Conservation (phyloP, 2,113 vertebrate genomes). For the Chaetorhynchus papuensis region DNA sequence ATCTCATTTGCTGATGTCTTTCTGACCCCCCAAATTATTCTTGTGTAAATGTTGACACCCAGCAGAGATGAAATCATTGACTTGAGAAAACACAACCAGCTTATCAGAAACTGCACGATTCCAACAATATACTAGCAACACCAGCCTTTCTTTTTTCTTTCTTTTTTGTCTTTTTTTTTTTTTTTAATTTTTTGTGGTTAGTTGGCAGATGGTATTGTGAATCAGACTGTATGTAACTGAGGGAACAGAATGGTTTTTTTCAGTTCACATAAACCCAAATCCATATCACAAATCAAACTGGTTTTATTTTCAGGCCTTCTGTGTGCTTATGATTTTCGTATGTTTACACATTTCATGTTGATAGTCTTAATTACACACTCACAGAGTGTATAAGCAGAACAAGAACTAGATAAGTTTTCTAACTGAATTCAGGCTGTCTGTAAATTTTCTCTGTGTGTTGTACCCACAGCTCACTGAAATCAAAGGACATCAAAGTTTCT, state of each 20-base stretch:
- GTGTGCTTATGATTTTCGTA: not conserved
- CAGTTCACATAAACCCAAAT: not conserved
- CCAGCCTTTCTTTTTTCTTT: not conserved
- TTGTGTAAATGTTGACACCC: slow-evolving; percentile 63
- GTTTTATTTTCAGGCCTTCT: not conserved
- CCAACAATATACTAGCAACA: not conserved
- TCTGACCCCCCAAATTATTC: slow-evolving; percentile 61
- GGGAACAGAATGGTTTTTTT: not conserved
- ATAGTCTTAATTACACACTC: not conserved
- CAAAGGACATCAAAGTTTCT: not conserved
- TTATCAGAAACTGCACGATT: slow-evolving; percentile 24
- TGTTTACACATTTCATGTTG: not conserved
- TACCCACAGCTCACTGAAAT: not conserved
- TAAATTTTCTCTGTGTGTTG: not conserved
- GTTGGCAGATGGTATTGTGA: not conserved
- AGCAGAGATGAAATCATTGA: slow-evolving; percentile 48
- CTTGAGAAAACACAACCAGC: slow-evolving; percentile 1
- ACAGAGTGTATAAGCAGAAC: not conserved
- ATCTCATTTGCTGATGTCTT: slow-evolving; percentile 50
- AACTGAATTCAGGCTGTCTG: not conserved
- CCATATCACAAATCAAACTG: not conserved
- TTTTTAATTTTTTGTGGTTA: not conserved
- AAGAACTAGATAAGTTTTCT: not conserved
- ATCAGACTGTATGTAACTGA: not conserved
- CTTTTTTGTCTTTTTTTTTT: not conserved